phyloP scores from a whole-genome alignment of 2,888 invertebrate species.

The Acrobasis consociella region DNA sequence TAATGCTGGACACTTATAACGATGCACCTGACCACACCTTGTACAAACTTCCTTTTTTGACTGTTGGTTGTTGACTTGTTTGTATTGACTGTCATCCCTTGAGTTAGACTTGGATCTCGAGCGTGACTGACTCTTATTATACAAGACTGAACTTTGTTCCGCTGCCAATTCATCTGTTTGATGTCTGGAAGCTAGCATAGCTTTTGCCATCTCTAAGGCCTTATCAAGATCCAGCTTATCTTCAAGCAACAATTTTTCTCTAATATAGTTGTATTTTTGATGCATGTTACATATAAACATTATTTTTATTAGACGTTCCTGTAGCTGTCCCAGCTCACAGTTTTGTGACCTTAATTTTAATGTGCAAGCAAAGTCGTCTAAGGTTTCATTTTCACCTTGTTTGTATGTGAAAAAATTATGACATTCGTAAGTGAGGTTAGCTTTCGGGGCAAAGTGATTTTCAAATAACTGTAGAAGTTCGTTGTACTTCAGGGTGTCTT shows the following conservation, averaged over 20 bases:
- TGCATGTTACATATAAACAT: constrained; percentile 32
- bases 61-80: constrained; percentile 15
- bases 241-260: constrained; percentile 29
- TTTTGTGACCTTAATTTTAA: constrained; percentile 28
- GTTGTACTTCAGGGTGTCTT: constrained; percentile 23
- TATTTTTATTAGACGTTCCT: constrained; percentile 27
- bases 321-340: constrained; percentile 29
- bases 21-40: constrained; percentile 30
- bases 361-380: constrained; percentile 28
- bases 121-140: constrained; percentile 16
- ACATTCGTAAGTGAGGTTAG: constrained; percentile 29
- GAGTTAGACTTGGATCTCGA: constrained; percentile 19
- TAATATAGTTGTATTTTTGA: constrained; percentile 29
- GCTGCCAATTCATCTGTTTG: constrained; percentile 27
- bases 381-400: constrained; percentile 30
- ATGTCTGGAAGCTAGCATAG: constrained; percentile 20
- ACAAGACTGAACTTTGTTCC: constrained; percentile 19
- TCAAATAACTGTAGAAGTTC: not conserved
- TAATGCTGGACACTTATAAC: constrained; percentile 30
- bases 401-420: constrained; percentile 33
- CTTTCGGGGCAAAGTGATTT: constrained; percentile 23
- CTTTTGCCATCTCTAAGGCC: constrained; percentile 20
- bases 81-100: constrained; percentile 15
- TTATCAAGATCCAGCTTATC: constrained; percentile 26
- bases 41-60: constrained; percentile 27